phyloP scores from a whole-genome alignment of 2,113 vertebrate species.

The Lophius piscatorius region DNA sequence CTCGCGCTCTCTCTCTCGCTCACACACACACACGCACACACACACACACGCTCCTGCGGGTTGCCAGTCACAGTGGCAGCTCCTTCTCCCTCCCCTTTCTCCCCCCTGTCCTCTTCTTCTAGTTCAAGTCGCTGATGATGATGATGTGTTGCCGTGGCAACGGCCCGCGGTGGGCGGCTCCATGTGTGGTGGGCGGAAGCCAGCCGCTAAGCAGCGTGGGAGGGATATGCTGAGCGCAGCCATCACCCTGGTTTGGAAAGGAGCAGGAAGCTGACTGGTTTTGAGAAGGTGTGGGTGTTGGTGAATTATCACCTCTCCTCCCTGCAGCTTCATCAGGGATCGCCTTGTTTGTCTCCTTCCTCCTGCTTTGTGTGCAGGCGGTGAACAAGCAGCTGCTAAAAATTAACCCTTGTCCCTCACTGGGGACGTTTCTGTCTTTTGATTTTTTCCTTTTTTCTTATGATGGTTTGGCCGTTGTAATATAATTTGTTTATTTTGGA shows the following conservation, averaged over 20 bases:
- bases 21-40: slow-evolving; percentile 38
- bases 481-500: no score
- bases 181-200: slow-evolving; percentile 77
- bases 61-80: slow-evolving; percentile 63
- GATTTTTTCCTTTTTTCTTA: no score
- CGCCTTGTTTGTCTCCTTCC: slow-evolving; percentile 60
- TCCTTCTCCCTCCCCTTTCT: slow-evolving; percentile 47
- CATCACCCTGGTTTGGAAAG: slow-evolving; percentile 73
- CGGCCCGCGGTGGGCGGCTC: slow-evolving; percentile 74
- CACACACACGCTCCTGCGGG: slow-evolving; percentile 59
- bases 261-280: slow-evolving; percentile 75
- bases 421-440: no score
- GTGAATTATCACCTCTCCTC: slow-evolving; percentile 74
- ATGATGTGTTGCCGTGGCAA: slow-evolving; percentile 76
- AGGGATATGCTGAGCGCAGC: slow-evolving; percentile 70
- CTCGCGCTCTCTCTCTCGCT: background rate
- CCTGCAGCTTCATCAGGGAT: slow-evolving; percentile 68
- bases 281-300: slow-evolving; percentile 71
- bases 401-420: slow-evolving; percentile 5
- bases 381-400: slow-evolving; percentile 10
- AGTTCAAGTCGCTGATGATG: slow-evolving; percentile 62
- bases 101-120: slow-evolving; percentile 56
- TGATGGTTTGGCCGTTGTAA: no score
- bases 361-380: slow-evolving; percentile 47
- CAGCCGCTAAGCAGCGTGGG: slow-evolving; percentile 76